These are phyloP conservation scores for Astreopora myriophthalma DNA, from an alignment of 64 coral and sea anemone species.

Conservation along the genomic window DNA sequence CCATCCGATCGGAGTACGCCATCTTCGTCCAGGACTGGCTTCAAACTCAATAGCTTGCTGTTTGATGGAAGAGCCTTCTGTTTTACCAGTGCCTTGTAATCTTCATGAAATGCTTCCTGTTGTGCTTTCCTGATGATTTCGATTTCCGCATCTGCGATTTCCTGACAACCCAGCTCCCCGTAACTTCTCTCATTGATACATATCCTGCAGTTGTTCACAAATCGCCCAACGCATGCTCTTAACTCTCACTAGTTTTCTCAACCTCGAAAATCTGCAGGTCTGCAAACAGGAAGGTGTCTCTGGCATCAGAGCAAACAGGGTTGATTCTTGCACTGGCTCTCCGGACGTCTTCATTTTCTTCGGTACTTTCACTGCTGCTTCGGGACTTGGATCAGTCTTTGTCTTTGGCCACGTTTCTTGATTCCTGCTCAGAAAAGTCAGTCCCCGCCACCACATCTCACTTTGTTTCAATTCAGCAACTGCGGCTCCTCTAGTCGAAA, in stretches of 20 bases:
- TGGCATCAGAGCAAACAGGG: background rate
- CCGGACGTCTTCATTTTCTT: background rate
- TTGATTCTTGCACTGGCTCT: background rate
- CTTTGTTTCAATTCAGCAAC: too few species aligned
- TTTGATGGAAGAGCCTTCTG: slow-evolving; percentile 22
- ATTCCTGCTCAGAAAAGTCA: background rate
- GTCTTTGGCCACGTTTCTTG: background rate
- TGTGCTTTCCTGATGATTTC: slow-evolving; percentile 32
- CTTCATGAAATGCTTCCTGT: slow-evolving; percentile 21
- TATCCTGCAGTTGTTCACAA: slow-evolving; percentile 56
- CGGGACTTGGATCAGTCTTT: background rate
- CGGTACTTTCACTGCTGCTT: background rate
- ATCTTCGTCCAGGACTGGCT: slow-evolving; percentile 46
- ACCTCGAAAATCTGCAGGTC: slow-evolving; percentile 37
- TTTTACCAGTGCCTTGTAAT: background rate
- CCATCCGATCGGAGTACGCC: slow-evolving; percentile 50
- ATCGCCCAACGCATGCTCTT: slow-evolving; percentile 50
- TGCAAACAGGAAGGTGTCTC: background rate
- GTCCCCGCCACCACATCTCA: too few species aligned
- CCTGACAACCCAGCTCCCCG: background rate
- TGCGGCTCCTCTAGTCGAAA: slow-evolving; percentile 49
- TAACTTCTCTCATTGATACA: background rate
- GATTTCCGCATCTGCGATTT: slow-evolving; percentile 14
- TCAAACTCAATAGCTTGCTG: slow-evolving; percentile 33
- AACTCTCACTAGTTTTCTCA: slow-evolving; percentile 13